phyloP scores from a whole-genome alignment of 1,140 invertebrate genomes.

The Drosophila repleta region DNA sequence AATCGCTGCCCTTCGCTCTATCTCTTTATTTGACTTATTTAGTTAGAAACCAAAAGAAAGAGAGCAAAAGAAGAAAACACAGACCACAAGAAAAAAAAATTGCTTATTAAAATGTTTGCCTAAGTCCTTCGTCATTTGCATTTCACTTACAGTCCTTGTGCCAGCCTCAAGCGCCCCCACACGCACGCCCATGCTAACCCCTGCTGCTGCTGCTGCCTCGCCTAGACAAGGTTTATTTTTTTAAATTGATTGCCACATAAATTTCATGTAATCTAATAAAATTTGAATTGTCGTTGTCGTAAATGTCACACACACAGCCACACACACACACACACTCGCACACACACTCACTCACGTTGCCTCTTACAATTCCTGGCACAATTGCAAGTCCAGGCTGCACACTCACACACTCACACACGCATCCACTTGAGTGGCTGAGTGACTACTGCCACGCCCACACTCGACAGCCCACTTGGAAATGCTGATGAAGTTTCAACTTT shows the following conservation, averaged over 20 bases:
- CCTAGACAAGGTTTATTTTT: conserved; percentile 29
- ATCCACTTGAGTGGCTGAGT: conserved; percentile 5
- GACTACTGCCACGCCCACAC: conserved; percentile 22
- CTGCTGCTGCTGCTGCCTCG: neutral
- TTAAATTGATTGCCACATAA: conserved; percentile 79
- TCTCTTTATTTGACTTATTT: conserved; percentile 71
- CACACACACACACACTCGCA: conserved; percentile 4
- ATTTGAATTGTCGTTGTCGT: conserved; percentile 76
- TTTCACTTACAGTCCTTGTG: conserved; percentile 35
- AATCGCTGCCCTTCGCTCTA: conserved; percentile 11
- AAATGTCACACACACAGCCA: conserved; percentile 29
- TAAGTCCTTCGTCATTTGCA: conserved; percentile 63
- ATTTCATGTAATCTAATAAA: conserved; percentile 82
- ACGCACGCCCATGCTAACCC: neutral
- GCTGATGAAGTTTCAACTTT: conserved; percentile 76
- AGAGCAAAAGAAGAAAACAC: neutral
- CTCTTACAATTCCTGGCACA: conserved; percentile 16
- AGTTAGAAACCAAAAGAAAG: conserved; percentile 48
- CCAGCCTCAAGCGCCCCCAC: too few species aligned
- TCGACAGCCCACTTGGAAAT: conserved; percentile 18
- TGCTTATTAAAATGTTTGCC: conserved; percentile 73
- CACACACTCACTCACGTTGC: conserved; percentile 5
- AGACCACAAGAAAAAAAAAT: conserved; percentile 8
- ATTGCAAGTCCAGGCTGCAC: conserved; percentile 34
- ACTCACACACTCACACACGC: conserved; percentile 13